Percentiles rank a stretch among this genome's conserved stretches.
These are phyloP conservation scores for Lateolabrax maculatus DNA, from an alignment of 2,797 vertebrate species.

Conservation along the genomic window DNA sequence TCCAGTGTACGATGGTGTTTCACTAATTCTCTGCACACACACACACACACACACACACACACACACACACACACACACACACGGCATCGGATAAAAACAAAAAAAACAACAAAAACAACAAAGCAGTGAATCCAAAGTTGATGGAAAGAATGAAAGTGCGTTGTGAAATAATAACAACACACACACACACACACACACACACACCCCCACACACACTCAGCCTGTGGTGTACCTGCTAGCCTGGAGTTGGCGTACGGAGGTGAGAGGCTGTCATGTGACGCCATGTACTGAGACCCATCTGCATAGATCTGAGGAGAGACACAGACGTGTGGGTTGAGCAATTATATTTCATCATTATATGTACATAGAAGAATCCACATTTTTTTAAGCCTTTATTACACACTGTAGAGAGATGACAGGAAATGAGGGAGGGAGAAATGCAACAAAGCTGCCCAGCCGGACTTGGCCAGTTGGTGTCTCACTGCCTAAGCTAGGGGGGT, in stretches of 20 bases:
- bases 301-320: conserved; percentile 88
- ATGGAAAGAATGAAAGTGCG: conserved; percentile 4
- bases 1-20: conserved; percentile 53
- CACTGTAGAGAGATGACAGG: neutral
- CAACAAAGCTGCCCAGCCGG: neutral
- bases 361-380: no score
- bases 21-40: conserved; percentile 33
- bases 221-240: conserved; percentile 88
- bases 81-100: no score
- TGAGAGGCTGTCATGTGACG: conserved; percentile 95
- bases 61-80: conserved; percentile 1
- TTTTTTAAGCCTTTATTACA: neutral
- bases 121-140: conserved; percentile 20
- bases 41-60: conserved; percentile 4
- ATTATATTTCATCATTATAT: neutral
- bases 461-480: no score
- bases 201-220: conserved; percentile 16
- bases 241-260: conserved; percentile 95
- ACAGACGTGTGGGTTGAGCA: neutral
- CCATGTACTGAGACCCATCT: conserved; percentile 93
- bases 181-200: conserved; percentile 26
- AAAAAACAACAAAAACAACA: conserved; percentile 18
- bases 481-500: no score
- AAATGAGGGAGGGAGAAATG: neutral
- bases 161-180: neutral